Evolutionary conservation across 2,113 vertebrate genomes (phyloP).

Genomic region (Puntigrus tetrazona): DNA sequence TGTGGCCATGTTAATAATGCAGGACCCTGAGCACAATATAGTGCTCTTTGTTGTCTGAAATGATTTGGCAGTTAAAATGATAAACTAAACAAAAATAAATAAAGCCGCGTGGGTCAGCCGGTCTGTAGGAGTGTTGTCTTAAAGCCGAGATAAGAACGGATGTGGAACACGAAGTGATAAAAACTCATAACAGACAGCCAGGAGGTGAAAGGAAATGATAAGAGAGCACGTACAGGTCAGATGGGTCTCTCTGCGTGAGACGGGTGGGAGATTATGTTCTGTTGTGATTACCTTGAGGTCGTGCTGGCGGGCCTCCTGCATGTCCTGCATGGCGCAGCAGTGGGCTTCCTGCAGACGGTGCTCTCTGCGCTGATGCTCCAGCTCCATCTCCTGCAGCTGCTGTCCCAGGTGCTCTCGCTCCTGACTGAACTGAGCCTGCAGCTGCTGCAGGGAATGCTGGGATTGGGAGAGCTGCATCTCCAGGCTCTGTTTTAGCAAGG

Average conservation of each 20-base stretch:
- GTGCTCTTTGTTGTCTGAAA: not conserved
- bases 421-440: constrained; percentile 94
- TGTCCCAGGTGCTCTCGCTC: constrained; percentile 91
- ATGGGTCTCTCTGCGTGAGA: not conserved
- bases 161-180: not conserved
- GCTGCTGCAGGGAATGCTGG: constrained; percentile 93
- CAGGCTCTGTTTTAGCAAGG: constrained; percentile 94
- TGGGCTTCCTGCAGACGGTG: constrained; percentile 91
- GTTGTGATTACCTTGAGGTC: constrained; percentile 81
- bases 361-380: constrained; percentile 90
- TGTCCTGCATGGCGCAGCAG: constrained; percentile 86
- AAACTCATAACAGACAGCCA: not conserved
- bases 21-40: not conserved
- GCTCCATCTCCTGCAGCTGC: constrained; percentile 92
- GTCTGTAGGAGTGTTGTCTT: not conserved
- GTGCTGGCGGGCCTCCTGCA: constrained; percentile 89
- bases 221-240: not conserved
- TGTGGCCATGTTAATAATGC: no score
- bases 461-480: constrained; percentile 98
- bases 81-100: not conserved
- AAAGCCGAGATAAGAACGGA: not conserved
- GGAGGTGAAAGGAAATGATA: constrained; percentile 4
- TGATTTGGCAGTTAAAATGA: not conserved
- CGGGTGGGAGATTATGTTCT: not conserved
- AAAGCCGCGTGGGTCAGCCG: not conserved